phyloP scores from a whole-genome alignment of 2,888 invertebrate genomes.

The Cephus sareptanus region DNA sequence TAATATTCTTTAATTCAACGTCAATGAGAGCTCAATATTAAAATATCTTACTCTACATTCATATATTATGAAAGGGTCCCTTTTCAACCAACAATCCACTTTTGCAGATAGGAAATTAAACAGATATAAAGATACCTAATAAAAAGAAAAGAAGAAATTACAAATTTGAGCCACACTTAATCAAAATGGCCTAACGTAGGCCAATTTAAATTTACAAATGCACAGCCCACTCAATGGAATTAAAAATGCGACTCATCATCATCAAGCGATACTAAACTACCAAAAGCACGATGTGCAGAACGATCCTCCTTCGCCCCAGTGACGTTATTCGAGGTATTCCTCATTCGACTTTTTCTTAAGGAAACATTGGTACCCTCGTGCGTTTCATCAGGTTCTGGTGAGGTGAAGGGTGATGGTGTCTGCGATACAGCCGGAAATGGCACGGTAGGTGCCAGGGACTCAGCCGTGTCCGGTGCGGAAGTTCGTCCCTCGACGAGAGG shows the following conservation, averaged over 20 bases:
- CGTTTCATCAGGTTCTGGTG: slow-evolving; percentile 32
- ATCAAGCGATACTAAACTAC: slow-evolving; percentile 62
- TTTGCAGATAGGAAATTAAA: background rate
- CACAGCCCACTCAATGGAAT: background rate
- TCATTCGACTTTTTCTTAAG: background rate
- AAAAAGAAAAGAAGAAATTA: background rate
- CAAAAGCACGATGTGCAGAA: slow-evolving; percentile 52
- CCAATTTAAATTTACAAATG: slow-evolving; percentile 15
- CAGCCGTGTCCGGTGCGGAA: slow-evolving; percentile 47
- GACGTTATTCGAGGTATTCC: background rate
- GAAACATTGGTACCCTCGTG: background rate
- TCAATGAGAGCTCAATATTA: background rate
- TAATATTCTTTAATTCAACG: background rate
- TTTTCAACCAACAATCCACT: background rate
- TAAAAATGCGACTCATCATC: slow-evolving; percentile 48
- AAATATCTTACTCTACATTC: background rate
- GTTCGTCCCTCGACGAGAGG: slow-evolving; percentile 39
- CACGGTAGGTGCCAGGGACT: slow-evolving; percentile 44
- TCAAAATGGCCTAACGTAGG: slow-evolving; percentile 32
- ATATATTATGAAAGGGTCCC: background rate
- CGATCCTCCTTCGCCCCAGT: slow-evolving; percentile 21
- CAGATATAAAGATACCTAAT: background rate
- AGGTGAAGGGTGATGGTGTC: slow-evolving; percentile 38
- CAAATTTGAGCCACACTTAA: background rate
- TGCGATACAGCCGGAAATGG: slow-evolving; percentile 45